Evolutionary conservation across 2,113 vertebrate species (phyloP).

Genomic region (Egretta garzetta): DNA sequence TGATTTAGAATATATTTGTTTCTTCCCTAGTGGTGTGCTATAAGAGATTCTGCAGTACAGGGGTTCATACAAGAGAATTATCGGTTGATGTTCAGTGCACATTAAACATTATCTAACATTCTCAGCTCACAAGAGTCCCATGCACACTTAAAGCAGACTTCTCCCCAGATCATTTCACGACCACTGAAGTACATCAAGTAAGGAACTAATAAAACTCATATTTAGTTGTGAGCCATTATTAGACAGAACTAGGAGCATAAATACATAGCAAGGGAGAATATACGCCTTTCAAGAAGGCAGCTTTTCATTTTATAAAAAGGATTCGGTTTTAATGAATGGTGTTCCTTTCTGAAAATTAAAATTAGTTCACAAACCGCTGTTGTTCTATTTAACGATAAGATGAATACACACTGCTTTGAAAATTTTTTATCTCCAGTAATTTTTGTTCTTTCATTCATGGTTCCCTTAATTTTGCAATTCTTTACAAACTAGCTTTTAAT

Average conservation of each 20-base stretch:
- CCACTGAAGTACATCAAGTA: neutral
- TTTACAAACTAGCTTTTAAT: neutral
- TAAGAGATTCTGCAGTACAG: neutral
- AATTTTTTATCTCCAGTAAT: neutral
- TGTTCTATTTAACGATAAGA: neutral
- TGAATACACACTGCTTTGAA: neutral
- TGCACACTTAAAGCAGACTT: neutral
- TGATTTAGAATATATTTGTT: neutral
- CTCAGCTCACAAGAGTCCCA: rapidly evolving
- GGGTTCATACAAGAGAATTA: neutral
- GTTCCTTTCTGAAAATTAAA: conserved; percentile 5
- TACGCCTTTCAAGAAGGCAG: neutral
- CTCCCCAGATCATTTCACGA: neutral
- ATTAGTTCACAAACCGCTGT: neutral
- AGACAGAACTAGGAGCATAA: neutral
- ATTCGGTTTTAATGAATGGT: neutral
- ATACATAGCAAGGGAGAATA: neutral
- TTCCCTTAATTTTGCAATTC: neutral
- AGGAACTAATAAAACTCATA: neutral
- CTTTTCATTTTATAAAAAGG: neutral
- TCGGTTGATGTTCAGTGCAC: neutral
- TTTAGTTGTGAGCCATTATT: neutral
- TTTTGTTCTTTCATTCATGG: neutral
- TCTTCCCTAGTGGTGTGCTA: neutral
- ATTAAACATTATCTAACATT: neutral